Evolutionary conservation across 2,113 vertebrate genomes (phyloP).

Genomic region (Tragelaphus buxtoni): DNA sequence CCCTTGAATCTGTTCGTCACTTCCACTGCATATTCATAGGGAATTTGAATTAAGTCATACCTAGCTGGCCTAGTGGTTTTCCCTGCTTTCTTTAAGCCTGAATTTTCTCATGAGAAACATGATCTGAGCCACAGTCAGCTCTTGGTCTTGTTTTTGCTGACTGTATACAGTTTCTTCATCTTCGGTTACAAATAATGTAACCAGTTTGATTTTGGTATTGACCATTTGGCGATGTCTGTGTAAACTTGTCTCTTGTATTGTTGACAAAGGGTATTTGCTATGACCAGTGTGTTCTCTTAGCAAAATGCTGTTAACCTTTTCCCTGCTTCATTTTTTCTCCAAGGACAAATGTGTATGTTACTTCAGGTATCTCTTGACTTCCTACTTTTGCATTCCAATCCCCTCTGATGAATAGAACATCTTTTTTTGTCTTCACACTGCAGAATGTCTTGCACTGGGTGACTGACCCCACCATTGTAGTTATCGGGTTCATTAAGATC

Average conservation of each 20-base stretch:
- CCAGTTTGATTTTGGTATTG: background rate
- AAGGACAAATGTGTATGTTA: background rate
- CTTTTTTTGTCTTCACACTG: background rate
- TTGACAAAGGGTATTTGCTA: background rate
- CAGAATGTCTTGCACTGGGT: background rate
- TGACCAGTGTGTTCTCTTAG: background rate
- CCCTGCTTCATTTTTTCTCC: background rate
- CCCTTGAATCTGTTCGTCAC: rapidly evolving
- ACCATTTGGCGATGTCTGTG: background rate
- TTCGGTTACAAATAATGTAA: background rate
- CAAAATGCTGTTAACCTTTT: background rate
- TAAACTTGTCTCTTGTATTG: background rate
- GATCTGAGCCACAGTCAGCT: background rate
- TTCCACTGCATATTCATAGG: background rate
- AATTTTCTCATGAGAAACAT: background rate
- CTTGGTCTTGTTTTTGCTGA: background rate
- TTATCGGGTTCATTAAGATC: background rate
- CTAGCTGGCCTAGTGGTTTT: background rate
- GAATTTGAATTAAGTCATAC: background rate
- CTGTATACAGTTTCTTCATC: background rate
- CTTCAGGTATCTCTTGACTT: background rate
- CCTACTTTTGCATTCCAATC: background rate
- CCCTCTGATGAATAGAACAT: background rate
- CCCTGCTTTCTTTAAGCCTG: background rate
- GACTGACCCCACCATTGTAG: background rate